Evolutionary conservation across 2,797 vertebrate genomes (phyloP).

Genomic region (Cichlasoma orientale): DNA sequence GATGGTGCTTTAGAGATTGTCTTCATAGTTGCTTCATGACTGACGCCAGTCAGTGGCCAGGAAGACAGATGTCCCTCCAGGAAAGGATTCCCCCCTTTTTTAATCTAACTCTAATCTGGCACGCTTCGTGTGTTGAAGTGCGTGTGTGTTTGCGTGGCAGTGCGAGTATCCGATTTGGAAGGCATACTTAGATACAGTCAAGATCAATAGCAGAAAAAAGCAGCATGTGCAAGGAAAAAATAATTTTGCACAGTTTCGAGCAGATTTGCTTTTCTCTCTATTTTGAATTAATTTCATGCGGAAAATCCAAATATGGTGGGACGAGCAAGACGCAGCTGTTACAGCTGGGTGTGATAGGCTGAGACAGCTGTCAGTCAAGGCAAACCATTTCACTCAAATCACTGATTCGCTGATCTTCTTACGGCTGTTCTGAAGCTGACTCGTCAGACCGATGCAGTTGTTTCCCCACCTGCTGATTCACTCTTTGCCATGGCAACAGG

Average conservation of each 20-base stretch:
- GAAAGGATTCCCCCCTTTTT: conserved; percentile 14
- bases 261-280: not conserved
- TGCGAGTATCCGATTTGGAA: not conserved
- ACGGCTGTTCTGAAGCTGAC: not conserved
- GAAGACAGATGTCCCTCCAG: conserved; percentile 10
- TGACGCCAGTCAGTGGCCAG: conserved; percentile 1
- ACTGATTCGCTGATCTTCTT: not conserved
- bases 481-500: conserved; percentile 66
- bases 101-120: conserved; percentile 52
- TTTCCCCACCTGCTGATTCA: conserved; percentile 61
- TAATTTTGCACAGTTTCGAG: not conserved
- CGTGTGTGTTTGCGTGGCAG: not conserved
- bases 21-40: not conserved
- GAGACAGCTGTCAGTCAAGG: not conserved
- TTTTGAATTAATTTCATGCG: not conserved
- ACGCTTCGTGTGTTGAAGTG: not conserved
- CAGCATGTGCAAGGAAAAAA: rapidly evolving
- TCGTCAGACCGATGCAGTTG: not conserved
- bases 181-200: not conserved
- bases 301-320: not conserved
- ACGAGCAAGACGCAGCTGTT: not conserved
- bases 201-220: not conserved
- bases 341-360: not conserved
- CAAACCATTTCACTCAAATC: not conserved
- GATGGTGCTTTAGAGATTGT: not conserved